A percentile compares a stretch with the other conserved stretches of the same genome.
These are phyloP conservation scores for Psittacula echo DNA, from an alignment of 2,797 vertebrate genomes.

Conservation along the genomic window DNA sequence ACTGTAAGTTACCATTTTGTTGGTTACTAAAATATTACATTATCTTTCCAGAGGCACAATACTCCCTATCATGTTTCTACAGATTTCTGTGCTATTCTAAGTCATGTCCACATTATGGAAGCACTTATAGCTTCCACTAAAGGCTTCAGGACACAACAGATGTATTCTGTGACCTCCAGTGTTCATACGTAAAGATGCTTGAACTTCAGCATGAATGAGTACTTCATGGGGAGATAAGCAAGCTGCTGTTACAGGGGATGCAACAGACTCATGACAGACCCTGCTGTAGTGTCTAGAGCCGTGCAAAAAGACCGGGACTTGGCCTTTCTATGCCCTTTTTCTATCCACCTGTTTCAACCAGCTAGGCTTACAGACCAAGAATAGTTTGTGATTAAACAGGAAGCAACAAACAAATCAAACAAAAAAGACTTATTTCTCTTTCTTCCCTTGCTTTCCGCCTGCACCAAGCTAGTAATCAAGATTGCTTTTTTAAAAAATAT, in stretches of 20 bases:
- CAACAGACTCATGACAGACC: background rate
- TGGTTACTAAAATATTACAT: background rate
- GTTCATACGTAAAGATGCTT: background rate
- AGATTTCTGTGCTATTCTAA: background rate
- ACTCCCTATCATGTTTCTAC: background rate
- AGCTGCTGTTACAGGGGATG: background rate
- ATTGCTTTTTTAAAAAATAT: background rate
- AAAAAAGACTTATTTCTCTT: background rate
- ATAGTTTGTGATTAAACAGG: background rate
- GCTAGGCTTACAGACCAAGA: background rate
- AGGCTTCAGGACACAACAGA: background rate
- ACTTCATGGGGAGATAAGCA: background rate
- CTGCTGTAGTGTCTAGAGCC: background rate
- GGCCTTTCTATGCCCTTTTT: fast-evolving
- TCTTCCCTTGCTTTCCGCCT: background rate
- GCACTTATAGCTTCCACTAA: background rate
- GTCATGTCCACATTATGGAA: background rate
- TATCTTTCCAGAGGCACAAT: conserved; percentile 1
- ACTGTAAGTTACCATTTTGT: background rate
- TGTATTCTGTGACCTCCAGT: background rate
- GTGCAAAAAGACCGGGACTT: fast-evolving
- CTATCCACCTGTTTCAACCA: background rate
- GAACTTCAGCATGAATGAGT: background rate
- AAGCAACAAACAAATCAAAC: background rate
- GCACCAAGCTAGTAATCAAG: background rate